phyloP scores from a whole-genome alignment of 2,797 vertebrate species.

The Nyctalus aviator region DNA sequence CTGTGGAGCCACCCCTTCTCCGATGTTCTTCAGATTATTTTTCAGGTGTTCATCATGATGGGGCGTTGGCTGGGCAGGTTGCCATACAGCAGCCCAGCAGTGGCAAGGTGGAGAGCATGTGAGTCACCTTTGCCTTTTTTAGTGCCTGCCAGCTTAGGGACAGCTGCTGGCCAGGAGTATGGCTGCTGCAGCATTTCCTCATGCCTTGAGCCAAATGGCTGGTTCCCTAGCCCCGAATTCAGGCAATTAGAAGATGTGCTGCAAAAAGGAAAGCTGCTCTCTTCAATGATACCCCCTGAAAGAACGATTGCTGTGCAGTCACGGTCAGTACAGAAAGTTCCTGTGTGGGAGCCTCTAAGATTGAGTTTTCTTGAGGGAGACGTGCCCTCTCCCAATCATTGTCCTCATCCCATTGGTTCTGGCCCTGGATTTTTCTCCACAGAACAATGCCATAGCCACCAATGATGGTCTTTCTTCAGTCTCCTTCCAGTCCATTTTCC shows the following conservation, averaged over 20 bases:
- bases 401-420: background rate
- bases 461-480: background rate
- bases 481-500: background rate
- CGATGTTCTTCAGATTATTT: background rate
- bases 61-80: background rate
- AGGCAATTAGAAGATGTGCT: background rate
- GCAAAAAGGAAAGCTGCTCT: background rate
- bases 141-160: background rate
- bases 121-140: background rate
- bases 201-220: background rate
- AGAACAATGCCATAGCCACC: background rate
- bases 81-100: background rate
- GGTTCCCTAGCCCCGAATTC: background rate
- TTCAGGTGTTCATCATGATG: background rate
- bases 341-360: background rate
- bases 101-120: background rate
- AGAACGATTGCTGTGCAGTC: background rate
- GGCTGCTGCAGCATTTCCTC: background rate
- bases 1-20: background rate
- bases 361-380: background rate
- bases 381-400: background rate
- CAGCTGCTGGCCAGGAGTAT: background rate
- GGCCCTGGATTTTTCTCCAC: background rate
- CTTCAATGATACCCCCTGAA: background rate
- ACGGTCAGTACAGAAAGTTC: background rate